These are phyloP conservation scores for Heterochromis multidens DNA, from an alignment of 2,113 vertebrate genomes.

Conservation along the genomic window DNA sequence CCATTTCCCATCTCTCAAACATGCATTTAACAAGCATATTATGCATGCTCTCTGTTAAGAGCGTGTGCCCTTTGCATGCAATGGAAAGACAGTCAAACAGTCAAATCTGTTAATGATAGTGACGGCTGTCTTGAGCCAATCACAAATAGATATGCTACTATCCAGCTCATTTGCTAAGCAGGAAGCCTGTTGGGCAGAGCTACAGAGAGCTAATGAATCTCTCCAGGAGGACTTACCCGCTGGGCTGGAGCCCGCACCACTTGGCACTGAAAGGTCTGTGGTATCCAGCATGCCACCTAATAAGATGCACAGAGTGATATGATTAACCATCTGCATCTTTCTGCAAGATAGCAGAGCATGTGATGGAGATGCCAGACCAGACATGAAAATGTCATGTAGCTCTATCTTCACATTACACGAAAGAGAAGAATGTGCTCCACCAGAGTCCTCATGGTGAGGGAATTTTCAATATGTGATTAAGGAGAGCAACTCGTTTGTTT, in stretches of 20 bases:
- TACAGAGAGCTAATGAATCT: slow-evolving; percentile 66
- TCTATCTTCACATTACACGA: slow-evolving; percentile 32
- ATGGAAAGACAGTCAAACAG: not conserved
- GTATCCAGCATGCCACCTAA: slow-evolving; percentile 87
- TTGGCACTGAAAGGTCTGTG: slow-evolving; percentile 87
- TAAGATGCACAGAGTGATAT: slow-evolving; percentile 69
- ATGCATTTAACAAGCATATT: slow-evolving; percentile 6
- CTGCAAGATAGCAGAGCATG: slow-evolving; percentile 45
- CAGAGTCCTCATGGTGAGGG: slow-evolving; percentile 1
- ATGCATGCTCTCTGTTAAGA: not conserved
- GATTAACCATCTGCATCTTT: slow-evolving; percentile 75
- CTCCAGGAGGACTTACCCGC: slow-evolving; percentile 81
- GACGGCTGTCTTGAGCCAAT: slow-evolving; percentile 45
- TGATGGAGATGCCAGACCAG: slow-evolving; percentile 49
- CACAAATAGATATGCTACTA: slow-evolving; percentile 48
- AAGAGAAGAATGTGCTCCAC: not conserved
- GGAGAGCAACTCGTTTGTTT: not conserved
- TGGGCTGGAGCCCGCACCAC: slow-evolving; percentile 86
- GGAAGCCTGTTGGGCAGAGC: slow-evolving; percentile 61
- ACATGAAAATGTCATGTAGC: slow-evolving; percentile 56
- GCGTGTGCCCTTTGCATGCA: not conserved
- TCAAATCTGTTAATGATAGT: slow-evolving; percentile 10
- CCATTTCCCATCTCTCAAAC: not conserved
- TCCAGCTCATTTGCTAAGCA: slow-evolving; percentile 50
- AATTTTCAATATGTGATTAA: slow-evolving; percentile 14